Evolutionary conservation across 1,140 invertebrate species (phyloP).

Genomic region (Tetragnatha versicolor): DNA sequence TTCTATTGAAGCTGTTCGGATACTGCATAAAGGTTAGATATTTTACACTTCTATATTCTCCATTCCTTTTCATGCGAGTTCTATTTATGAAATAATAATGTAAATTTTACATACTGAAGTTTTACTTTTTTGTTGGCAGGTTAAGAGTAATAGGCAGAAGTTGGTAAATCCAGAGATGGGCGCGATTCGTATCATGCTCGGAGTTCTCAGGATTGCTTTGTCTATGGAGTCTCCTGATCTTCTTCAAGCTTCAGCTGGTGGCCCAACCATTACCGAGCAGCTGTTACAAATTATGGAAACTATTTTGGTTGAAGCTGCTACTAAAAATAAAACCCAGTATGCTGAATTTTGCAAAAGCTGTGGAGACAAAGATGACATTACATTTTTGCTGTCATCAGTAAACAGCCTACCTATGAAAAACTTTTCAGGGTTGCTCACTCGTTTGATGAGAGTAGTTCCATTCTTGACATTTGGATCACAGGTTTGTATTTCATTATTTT

Average conservation of each 20-base stretch:
- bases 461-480: conserved; percentile 74
- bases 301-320: conserved; percentile 85
- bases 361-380: conserved; percentile 82
- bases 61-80: no score
- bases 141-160: conserved; percentile 65
- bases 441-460: conserved; percentile 87
- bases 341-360: conserved; percentile 82
- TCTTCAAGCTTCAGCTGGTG: conserved; percentile 70
- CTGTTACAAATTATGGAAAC: conserved; percentile 91
- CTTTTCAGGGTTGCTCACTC: conserved; percentile 64
- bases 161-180: conserved; percentile 72
- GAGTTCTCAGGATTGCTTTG: conserved; percentile 71
- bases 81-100: background rate
- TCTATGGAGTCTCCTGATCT: conserved; percentile 65
- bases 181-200: conserved; percentile 74
- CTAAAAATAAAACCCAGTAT: conserved; percentile 79
- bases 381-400: conserved; percentile 47
- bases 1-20: conserved; percentile 83
- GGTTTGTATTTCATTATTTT: conserved; percentile 9
- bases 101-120: background rate
- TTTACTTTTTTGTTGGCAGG: conserved; percentile 13
- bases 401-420: conserved; percentile 59
- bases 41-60: background rate
- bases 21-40: conserved; percentile 77
- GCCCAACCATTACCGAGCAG: conserved; percentile 79